Conservation (phyloP, 2,888 invertebrate species). For the Callyntrura sp. region DNA sequence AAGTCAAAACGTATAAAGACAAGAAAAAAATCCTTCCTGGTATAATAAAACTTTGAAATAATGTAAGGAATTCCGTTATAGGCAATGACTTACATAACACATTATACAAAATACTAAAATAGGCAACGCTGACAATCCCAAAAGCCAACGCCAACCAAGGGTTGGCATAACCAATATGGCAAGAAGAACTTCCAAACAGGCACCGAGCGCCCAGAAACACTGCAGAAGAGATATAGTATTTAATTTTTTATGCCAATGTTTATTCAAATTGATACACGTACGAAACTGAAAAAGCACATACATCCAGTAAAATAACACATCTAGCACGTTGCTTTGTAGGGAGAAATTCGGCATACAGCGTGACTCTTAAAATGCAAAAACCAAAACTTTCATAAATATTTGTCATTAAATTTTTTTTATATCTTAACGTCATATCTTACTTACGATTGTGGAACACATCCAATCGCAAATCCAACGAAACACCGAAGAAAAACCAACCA, state of each 20-base stretch:
- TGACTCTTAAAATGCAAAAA: conserved; percentile 89
- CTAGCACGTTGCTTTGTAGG: conserved; percentile 97
- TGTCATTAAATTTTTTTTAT: neutral
- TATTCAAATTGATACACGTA: neutral
- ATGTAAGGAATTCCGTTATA: no score
- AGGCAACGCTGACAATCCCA: conserved; percentile 96
- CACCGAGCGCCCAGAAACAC: conserved; percentile 99
- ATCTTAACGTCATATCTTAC: conserved; percentile 86
- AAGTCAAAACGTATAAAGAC: no score
- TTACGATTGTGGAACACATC: conserved; percentile 98
- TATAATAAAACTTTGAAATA: no score
- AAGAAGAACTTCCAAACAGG: conserved; percentile 96
- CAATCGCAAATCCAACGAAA: conserved; percentile 97
- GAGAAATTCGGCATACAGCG: conserved; percentile 97
- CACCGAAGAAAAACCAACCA: conserved; percentile 96
- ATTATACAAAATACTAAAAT: conserved; percentile 91
- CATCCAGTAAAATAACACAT: conserved; percentile 97
- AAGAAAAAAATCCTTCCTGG: no score
- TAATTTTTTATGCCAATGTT: neutral
- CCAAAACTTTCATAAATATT: neutral
- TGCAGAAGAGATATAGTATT: conserved; percentile 84
- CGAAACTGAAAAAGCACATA: conserved; percentile 86
- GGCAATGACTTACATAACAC: conserved; percentile 90
- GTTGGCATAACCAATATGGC: conserved; percentile 96
- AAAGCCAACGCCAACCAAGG: conserved; percentile 95